Percentiles rank a stretch among this genome's conserved stretches.
Conservation (phyloP, 2,113 vertebrate genomes). For the Dipodomys spectabilis region DNA sequence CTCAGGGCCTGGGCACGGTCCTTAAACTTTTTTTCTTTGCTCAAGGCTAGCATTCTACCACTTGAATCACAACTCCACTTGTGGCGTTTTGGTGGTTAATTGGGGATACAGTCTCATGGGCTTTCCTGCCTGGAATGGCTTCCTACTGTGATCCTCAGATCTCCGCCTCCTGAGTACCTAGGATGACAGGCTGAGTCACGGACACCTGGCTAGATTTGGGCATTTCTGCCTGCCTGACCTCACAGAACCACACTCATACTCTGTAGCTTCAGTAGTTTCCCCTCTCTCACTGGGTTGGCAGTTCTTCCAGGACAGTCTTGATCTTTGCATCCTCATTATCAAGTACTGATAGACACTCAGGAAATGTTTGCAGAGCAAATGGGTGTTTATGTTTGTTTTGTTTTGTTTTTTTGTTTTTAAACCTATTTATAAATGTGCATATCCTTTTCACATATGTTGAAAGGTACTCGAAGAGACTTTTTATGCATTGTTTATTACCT, state of each 20-base stretch:
- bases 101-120: no score
- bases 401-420: conserved; percentile 18
- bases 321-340: not conserved
- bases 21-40: no score
- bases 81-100: no score
- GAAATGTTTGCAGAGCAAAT: not conserved
- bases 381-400: not conserved
- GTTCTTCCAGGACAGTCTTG: not conserved
- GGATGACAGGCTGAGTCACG: no score
- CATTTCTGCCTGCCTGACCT: not conserved
- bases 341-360: not conserved
- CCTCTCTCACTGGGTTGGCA: not conserved
- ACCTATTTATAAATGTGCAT: not conserved
- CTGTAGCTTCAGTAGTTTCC: not conserved
- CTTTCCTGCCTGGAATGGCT: no score
- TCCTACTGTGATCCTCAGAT: no score
- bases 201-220: not conserved
- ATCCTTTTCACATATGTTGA: conserved; percentile 13
- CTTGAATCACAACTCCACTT: no score
- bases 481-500: not conserved
- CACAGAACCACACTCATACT: not conserved
- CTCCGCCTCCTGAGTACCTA: no score
- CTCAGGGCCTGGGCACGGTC: no score
- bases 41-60: no score
- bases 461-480: not conserved